Evolutionary conservation across 2,888 invertebrate genomes (phyloP), one percentile per base, ranked within the genome.

Genomic region (Formica aserva): DNA sequence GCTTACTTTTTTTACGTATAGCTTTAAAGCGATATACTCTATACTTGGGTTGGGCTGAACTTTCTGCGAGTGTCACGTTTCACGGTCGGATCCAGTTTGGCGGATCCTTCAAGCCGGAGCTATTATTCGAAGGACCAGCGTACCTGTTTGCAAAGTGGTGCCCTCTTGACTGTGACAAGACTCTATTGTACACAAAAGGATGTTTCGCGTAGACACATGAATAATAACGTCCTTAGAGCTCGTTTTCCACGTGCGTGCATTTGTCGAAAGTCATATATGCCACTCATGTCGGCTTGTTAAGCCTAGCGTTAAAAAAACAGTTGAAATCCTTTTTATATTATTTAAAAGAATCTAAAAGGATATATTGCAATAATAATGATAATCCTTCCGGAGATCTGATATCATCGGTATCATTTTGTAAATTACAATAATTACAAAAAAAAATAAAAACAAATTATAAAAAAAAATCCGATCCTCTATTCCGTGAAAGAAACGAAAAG

Each of bases 101-200:
- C 18, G 55, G 52, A n/a, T 66, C 69, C 60, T 80, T 80, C 71
- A 60, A 22, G 69, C 26, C 57, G 22, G 22, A 60, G 22, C 13
- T 22, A 69, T 69, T 78, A 41, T 66, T 60, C 57, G 69, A 65
- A 26, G 60, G 35, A 66, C 48, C 83, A 22, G 4, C 71, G 26
- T 55, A 52, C 77, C 77, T 75, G 76, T 29, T 77, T 77, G 81
- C 38, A 82, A n/a, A 65, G 81, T 82, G 76, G 81, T 66, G 83
- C 83, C 83, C 83, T 78, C 82, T 60, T 48, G 29, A 48, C 60
- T 45, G 35, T 35, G 60, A 72, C 72, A 62, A 48, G 45, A 80
- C 45, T 76, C 38, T n/a, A 22, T 71, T 26, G 22, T 45, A 18
- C 52, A 26, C 9, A 38, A 26, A 67, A 67, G 41, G 41, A 74